A percentile compares a stretch with the other conserved stretches of the same genome.
Evolutionary conservation across 92 coral and sea anemone species (phyloP).

Genomic region (Montipora capitata): DNA sequence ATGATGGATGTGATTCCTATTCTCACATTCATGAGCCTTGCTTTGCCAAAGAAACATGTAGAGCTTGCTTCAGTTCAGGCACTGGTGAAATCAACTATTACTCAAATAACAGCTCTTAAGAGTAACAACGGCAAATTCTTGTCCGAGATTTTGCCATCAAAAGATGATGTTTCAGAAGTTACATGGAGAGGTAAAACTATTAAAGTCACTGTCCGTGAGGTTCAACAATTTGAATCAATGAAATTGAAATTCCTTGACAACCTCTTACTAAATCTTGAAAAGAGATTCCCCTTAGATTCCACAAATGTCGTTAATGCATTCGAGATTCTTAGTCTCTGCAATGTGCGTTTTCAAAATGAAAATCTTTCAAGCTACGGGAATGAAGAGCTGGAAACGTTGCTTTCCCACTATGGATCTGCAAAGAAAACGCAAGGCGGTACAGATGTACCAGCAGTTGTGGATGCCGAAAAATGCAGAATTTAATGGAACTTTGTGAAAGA

Average conservation of each 20-base stretch:
- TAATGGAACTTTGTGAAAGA: constrained; percentile 43
- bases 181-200: constrained; percentile 15
- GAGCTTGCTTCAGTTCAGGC: constrained; percentile 51
- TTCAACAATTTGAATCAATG: constrained; percentile 36
- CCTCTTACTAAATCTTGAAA: constrained; percentile 5
- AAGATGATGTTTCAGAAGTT: constrained; percentile 26
- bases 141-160: constrained; percentile 37
- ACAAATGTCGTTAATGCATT: background rate
- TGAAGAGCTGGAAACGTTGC: constrained; percentile 35
- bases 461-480: constrained; percentile 30
- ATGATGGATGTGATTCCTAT: constrained; percentile 59
- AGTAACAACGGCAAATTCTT: constrained; percentile 54
- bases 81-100: constrained; percentile 22
- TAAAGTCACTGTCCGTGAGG: constrained; percentile 18
- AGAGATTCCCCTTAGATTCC: constrained; percentile 33
- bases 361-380: constrained; percentile 42
- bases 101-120: constrained; percentile 48
- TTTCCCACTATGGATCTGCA: constrained; percentile 8
- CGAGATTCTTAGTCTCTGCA: constrained; percentile 4
- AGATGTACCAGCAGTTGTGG: constrained; percentile 29
- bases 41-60: constrained; percentile 51
- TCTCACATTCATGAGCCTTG: constrained; percentile 54
- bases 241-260: constrained; percentile 35
- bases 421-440: background rate
- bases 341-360: constrained; percentile 33